phyloP scores from a whole-genome alignment of 2,113 vertebrate genomes.

The Onychorhynchus coronatus region DNA sequence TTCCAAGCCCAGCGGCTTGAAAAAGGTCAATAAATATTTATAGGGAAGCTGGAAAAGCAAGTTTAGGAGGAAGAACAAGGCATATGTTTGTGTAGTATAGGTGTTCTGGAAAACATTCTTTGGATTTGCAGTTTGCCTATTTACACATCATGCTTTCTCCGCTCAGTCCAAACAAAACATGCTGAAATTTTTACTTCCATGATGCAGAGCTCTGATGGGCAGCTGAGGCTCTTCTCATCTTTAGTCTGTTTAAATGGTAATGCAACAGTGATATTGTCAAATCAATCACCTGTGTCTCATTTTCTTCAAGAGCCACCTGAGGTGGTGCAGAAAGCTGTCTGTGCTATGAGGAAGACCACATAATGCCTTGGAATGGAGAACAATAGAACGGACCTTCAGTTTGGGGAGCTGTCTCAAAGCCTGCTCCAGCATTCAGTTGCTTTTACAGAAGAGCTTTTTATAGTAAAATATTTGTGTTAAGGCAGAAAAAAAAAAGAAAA shows the following conservation, averaged over 20 bases:
- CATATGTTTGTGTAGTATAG: not conserved
- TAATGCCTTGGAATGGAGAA: slow-evolving; percentile 52
- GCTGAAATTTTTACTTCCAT: not conserved
- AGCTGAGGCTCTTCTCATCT: not conserved
- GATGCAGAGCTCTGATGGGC: not conserved
- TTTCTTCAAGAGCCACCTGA: not conserved
- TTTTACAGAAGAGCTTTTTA: slow-evolving; percentile 65
- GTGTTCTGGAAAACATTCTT: not conserved
- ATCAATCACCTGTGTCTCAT: not conserved
- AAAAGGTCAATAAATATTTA: not conserved
- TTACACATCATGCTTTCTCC: not conserved
- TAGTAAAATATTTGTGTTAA: not conserved
- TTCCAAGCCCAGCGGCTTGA: not conserved
- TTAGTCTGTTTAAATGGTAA: not conserved
- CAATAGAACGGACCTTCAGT: slow-evolving; percentile 54
- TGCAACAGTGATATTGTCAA: not conserved
- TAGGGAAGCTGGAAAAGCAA: not conserved
- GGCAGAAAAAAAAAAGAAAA: not conserved
- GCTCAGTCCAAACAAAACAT: not conserved
- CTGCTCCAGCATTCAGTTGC: slow-evolving; percentile 41
- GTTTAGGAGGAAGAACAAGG: not conserved
- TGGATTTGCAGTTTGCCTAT: not conserved
- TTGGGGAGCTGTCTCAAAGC: slow-evolving; percentile 58
- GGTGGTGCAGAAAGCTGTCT: slow-evolving; percentile 44
- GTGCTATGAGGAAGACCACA: slow-evolving; percentile 65